Evolutionary conservation across 2,797 vertebrate genomes (phyloP), one percentile per base, ranked within the genome.

Genomic region (Lepus townsendii): DNA sequence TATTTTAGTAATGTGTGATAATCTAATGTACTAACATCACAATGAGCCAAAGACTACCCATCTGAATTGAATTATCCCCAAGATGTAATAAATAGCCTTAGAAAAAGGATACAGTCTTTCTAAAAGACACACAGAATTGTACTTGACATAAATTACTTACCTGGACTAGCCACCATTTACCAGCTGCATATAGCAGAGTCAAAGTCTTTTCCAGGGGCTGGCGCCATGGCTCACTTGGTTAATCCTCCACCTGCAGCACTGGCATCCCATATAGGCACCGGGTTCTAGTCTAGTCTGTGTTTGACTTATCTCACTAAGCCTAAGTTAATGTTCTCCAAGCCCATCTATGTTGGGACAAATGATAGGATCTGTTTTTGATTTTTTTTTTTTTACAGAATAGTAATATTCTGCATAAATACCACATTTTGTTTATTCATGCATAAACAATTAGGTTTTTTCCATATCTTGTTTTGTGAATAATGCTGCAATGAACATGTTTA

Each of bases 1-100:
- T 83, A 89, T 92, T 38, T 91, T 84, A 52, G 38, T 62, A 90
- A 91, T 14, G 32, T 65, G 71, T 27, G 35, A 57, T 86, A 83
- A 63, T 78, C n/a, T 66, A 84, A 50, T 30, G 22, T 83, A 66
- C 54, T 71, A 83, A 27, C 30, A 76, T 63, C 16, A 66, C 26
- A 80, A 73, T 57, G 35, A 90, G 62, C 35, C 65, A 93, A 60
- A 84, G 50, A 80, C 42, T 52, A 82, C 14, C 57, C 72, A 42
- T 52, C 7, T 78, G 78, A 94, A 62, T 80, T 78, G 30, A 87
- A 88, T 63, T 69, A 63, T 20, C 50, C 7, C 19, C 38, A 42
- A 84, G 54, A 91, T 52, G 72, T n/a, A 77, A 68, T 35, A 7
- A 78, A 77, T 6, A 76, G 13, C n/a, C 12, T 65, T 63, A 73